Evolutionary conservation across 2,113 vertebrate genomes (phyloP), one percentile per base, ranked within the genome.

Genomic region (Vicugna pacos): DNA sequence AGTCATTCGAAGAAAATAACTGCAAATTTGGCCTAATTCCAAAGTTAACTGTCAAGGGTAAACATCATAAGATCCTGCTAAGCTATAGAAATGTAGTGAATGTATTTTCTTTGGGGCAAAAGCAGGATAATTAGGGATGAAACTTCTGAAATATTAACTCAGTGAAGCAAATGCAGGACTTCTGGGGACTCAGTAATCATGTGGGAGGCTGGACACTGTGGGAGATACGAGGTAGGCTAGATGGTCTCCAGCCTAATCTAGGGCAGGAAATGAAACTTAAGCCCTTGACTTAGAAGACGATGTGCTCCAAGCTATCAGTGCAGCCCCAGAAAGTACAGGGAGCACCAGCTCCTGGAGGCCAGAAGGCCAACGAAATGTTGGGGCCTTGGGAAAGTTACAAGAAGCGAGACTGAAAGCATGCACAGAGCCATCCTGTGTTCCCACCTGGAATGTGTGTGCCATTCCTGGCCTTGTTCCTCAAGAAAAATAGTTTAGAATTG

Each of bases 231-330:
- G 56, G 17, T 46, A 38, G 76, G 50, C 46, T 56, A 73, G 50
- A 64, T 73, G 30, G 76, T 69, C n/a, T 86, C n/a, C 38, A 72
- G 76, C 70, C 92, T 93, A 38, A 80, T 70, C 84, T 42, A 26
- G 32, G 62, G 32, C 52, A 95, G 77, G 91, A 96, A 93, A 87
- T 60, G 94, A 86, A 93, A 38, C 82, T 5, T 19, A 72, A 96
- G 69, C 77, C 91, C 54, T 93, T 54, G 81, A 93, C 77, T 89
- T 82, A 89, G 81, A 92, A 90, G 85, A 6, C 46, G 73, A 28
- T 56, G 42, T 50, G 28, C 76, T 70, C 65, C 26, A 20, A 62
- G 79, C 90, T 85, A 1, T 91, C 81, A 32, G 24, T 38, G 13
- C n/a, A 94, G 42, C 54, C 76, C 5, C 16, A 19, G 79, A 26